A percentile compares a stretch with the other conserved stretches of the same genome.
These are phyloP conservation scores for Platalea minor DNA, from an alignment of 2,797 vertebrate species.

Conservation along the genomic window DNA sequence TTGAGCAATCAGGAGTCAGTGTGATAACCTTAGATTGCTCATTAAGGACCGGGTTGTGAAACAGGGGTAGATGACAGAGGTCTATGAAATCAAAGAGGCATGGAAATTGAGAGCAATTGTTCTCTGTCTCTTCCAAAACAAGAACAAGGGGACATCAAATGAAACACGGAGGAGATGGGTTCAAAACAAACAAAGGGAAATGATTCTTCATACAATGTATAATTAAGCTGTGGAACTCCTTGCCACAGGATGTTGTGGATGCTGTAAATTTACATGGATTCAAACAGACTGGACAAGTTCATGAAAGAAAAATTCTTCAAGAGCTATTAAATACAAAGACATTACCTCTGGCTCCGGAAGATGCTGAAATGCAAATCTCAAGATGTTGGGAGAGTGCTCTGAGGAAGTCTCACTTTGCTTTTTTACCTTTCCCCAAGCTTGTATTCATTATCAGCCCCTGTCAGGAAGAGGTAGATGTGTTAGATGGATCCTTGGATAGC, in stretches of 20 bases:
- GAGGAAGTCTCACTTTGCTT: conserved; percentile 23
- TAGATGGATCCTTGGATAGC: not conserved
- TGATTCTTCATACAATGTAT: conserved; percentile 25
- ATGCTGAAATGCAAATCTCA: conserved; percentile 37
- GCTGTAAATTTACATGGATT: conserved; percentile 61
- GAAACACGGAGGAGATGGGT: not conserved
- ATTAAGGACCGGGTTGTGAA: not conserved
- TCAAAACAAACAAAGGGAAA: conserved; percentile 67
- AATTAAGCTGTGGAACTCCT: conserved; percentile 42
- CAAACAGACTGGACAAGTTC: conserved; percentile 59
- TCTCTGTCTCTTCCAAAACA: conserved; percentile 35
- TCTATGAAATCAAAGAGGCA: conserved; percentile 20
- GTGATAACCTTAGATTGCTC: conserved; percentile 1
- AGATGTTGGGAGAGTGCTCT: conserved; percentile 30
- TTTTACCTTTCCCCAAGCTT: conserved; percentile 29
- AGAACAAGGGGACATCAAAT: conserved; percentile 48
- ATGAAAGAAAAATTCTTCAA: conserved; percentile 53
- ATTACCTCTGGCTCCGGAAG: conserved; percentile 52
- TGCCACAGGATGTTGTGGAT: conserved; percentile 64
- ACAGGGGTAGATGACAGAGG: conserved; percentile 25
- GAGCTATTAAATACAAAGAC: conserved; percentile 56
- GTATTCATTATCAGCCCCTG: not conserved
- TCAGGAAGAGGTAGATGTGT: not conserved
- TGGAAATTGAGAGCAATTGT: conserved; percentile 38
- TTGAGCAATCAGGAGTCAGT: conserved; percentile 25